These are phyloP conservation scores for Crotalus horridus DNA, from an alignment of 2,113 vertebrate genomes.

Conservation along the genomic window DNA sequence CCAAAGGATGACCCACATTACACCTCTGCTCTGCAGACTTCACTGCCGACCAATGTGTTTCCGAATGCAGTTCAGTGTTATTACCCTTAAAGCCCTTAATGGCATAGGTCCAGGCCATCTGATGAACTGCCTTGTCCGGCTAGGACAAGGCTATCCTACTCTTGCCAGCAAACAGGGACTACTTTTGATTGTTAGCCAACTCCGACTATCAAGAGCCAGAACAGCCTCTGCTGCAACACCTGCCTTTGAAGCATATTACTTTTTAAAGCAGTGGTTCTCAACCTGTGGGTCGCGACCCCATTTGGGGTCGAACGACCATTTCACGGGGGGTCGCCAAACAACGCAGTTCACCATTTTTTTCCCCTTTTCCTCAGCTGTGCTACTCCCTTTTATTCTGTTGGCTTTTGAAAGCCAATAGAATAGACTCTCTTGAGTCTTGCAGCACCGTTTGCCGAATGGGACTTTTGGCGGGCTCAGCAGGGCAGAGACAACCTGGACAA, in stretches of 20 bases:
- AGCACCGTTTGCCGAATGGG: too few species aligned
- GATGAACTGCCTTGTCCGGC: neutral
- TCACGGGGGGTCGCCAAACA: too few species aligned
- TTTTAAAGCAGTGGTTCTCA: neutral
- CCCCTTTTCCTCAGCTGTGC: too few species aligned
- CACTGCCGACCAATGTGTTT: neutral
- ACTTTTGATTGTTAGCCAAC: neutral
- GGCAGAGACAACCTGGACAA: too few species aligned
- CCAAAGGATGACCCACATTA: neutral
- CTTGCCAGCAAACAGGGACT: neutral
- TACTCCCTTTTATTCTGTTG: too few species aligned
- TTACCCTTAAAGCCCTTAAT: neutral
- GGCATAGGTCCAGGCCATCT: neutral
- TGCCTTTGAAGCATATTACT: neutral
- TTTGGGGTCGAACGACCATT: too few species aligned
- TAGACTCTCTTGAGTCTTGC: too few species aligned
- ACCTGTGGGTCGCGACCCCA: too few species aligned
- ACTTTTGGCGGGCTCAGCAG: too few species aligned
- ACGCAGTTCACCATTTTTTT: too few species aligned
- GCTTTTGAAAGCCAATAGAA: too few species aligned
- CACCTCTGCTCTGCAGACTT: neutral
- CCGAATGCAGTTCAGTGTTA: neutral
- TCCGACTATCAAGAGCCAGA: neutral
- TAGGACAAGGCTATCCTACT: neutral
- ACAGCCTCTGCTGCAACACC: neutral